Percentiles rank a stretch among this genome's conserved stretches.
These are phyloP conservation scores for Archips crataeganus DNA, from an alignment of 2,888 invertebrate species.

Conservation along the genomic window DNA sequence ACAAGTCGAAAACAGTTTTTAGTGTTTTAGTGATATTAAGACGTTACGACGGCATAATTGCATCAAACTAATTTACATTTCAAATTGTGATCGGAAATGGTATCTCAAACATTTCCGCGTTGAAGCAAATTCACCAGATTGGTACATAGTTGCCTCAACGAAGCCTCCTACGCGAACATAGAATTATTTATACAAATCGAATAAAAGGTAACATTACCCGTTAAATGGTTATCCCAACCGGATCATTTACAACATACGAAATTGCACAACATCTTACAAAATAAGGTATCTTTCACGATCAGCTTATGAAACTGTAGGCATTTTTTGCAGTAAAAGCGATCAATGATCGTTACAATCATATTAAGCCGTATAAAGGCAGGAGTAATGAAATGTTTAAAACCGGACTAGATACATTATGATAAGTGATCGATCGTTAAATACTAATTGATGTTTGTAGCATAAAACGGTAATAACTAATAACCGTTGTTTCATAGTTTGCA, in stretches of 20 bases:
- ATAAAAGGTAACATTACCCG: slow-evolving; percentile 30
- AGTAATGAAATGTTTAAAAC: slow-evolving; percentile 21
- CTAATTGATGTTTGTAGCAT: neutral
- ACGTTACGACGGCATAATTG: slow-evolving; percentile 13
- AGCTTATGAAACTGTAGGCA: slow-evolving; percentile 30
- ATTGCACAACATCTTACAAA: slow-evolving; percentile 38
- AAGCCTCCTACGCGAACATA: slow-evolving; percentile 1
- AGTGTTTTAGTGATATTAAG: slow-evolving; percentile 21
- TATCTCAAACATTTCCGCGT: slow-evolving; percentile 14
- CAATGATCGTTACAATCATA: slow-evolving; percentile 15
- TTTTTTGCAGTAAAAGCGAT: slow-evolving; percentile 16
- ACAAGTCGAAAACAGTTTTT: slow-evolving; percentile 30
- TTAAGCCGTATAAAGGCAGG: slow-evolving; percentile 8
- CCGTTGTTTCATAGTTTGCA: slow-evolving; percentile 31
- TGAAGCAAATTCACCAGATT: neutral
- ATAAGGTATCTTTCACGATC: slow-evolving; percentile 38
- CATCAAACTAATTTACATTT: slow-evolving; percentile 13
- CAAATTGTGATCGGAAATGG: slow-evolving; percentile 8
- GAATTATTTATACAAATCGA: slow-evolving; percentile 16
- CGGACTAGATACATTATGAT: slow-evolving; percentile 20
- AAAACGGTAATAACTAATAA: slow-evolving; percentile 15
- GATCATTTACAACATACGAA: slow-evolving; percentile 42
- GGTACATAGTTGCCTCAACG: neutral
- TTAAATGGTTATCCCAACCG: slow-evolving; percentile 37
- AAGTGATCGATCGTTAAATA: neutral